phyloP scores from a whole-genome alignment of 2,888 invertebrate genomes.

The Chironomus riparius region DNA sequence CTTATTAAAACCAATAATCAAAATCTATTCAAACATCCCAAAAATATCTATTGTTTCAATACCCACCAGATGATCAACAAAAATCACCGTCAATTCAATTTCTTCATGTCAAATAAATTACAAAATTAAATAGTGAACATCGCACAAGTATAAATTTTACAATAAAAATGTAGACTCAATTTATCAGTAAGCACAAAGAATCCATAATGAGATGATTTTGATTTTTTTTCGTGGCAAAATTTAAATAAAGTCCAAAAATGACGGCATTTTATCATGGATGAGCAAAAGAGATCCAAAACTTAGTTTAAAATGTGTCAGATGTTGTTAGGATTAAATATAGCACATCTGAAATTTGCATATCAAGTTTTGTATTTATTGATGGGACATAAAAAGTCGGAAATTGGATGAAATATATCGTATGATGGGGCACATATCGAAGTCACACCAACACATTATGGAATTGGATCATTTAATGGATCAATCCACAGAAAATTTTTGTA shows the following conservation, averaged over 20 bases:
- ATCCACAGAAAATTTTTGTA: too few relatives aligned
- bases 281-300: neutral
- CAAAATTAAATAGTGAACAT: neutral
- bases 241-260: neutral
- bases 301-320: neutral
- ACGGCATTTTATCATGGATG: neutral
- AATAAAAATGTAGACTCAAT: neutral
- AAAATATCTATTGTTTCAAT: too few relatives aligned
- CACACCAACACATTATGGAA: conserved; percentile 12
- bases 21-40: too few relatives aligned
- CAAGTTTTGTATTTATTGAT: neutral
- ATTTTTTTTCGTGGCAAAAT: too few relatives aligned
- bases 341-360: neutral
- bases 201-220: neutral
- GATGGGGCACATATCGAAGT: neutral
- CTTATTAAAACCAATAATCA: too few relatives aligned
- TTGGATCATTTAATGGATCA: conserved; percentile 15
- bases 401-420: neutral
- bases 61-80: too few relatives aligned
- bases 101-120: too few relatives aligned
- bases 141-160: neutral
- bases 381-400: too few relatives aligned
- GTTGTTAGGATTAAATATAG: neutral
- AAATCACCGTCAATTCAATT: too few relatives aligned
- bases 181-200: neutral